Conservation (phyloP, 1,140 invertebrate species). For the Lerema accius region DNA sequence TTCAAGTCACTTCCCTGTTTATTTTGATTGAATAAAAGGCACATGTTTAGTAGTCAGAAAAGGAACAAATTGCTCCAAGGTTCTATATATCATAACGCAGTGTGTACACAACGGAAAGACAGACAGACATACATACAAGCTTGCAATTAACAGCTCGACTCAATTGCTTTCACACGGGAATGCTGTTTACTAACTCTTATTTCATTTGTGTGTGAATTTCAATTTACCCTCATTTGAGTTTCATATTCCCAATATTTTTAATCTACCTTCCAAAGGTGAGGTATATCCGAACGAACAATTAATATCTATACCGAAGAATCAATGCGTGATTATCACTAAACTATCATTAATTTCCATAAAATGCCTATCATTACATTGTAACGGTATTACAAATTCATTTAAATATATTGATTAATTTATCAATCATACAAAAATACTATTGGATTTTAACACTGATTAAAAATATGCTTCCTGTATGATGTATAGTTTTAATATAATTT, state of each 20-base stretch:
- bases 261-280: background rate
- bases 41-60: background rate
- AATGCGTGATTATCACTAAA: conserved; percentile 11
- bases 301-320: conserved; percentile 9
- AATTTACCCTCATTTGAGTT: conserved; percentile 1
- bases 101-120: background rate
- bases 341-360: conserved; percentile 6
- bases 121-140: background rate
- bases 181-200: conserved; percentile 29
- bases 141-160: conserved; percentile 23
- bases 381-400: conserved; percentile 19
- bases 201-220: background rate
- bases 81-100: background rate
- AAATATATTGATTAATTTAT: conserved; percentile 16
- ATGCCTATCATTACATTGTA: conserved; percentile 21
- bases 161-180: conserved; percentile 47
- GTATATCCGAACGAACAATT: background rate
- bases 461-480: conserved; percentile 11
- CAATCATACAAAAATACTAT: conserved; percentile 36
- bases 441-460: conserved; percentile 30
- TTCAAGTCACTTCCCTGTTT: too few species aligned
- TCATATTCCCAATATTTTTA: background rate
- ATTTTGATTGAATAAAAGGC: too few species aligned
- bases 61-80: background rate
- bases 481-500: conserved; percentile 18